Evolutionary conservation across 2,113 vertebrate genomes (phyloP).

Genomic region (Microtus montanus): DNA sequence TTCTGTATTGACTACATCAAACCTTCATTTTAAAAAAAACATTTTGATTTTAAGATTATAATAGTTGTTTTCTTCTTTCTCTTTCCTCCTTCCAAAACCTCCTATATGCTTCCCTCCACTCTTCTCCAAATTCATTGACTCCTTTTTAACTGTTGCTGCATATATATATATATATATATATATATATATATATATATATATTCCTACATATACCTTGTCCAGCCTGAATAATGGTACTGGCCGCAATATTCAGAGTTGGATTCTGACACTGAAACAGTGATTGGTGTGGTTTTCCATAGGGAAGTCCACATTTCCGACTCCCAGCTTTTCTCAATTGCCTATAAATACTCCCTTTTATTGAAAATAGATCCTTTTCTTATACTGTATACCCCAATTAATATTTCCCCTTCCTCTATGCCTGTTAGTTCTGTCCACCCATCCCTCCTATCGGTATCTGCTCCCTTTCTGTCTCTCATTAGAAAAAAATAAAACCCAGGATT

Average conservation of each 20-base stretch:
- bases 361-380: neutral
- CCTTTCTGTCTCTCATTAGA: neutral
- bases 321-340: neutral
- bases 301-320: neutral
- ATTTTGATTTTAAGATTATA: neutral
- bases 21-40: neutral
- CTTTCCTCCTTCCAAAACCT: neutral
- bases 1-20: neutral
- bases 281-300: neutral
- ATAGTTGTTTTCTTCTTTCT: neutral
- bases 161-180: too few species aligned
- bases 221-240: neutral
- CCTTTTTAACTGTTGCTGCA: neutral
- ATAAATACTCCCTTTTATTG: neutral
- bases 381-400: too few species aligned
- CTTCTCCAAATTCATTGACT: neutral
- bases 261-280: neutral
- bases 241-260: neutral
- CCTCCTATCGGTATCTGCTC: neutral
- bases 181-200: too few species aligned
- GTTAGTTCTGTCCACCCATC: neutral
- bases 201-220: neutral
- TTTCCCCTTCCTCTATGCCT: neutral
- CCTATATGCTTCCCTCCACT: neutral
- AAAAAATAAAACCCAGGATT: neutral